Evolutionary conservation across 2,888 invertebrate genomes (phyloP).

Genomic region (Lasioglossum zephyrum): DNA sequence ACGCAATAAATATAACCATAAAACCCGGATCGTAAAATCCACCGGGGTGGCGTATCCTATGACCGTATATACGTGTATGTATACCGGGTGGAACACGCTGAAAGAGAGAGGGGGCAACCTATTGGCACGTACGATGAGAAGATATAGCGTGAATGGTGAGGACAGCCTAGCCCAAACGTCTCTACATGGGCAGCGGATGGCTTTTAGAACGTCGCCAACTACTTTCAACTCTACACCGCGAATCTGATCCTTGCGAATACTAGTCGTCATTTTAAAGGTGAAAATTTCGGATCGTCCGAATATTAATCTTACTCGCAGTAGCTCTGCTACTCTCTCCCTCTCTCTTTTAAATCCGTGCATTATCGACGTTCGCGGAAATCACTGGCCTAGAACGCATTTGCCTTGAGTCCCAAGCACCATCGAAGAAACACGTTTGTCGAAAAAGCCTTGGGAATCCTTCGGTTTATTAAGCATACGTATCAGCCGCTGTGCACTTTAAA

Average conservation of each 20-base stretch:
- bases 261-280: background rate
- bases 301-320: background rate
- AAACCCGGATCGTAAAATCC: slow-evolving; percentile 74
- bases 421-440: slow-evolving; percentile 31
- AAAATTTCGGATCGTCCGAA: background rate
- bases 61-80: slow-evolving; percentile 20
- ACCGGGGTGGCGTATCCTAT: slow-evolving; percentile 47
- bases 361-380: background rate
- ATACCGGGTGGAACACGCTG: background rate
- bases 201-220: slow-evolving; percentile 60
- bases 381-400: background rate
- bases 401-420: background rate
- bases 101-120: slow-evolving; percentile 33
- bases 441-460: background rate
- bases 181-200: slow-evolving; percentile 63
- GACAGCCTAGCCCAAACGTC: slow-evolving; percentile 62
- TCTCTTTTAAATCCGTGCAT: background rate
- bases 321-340: background rate
- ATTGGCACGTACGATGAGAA: slow-evolving; percentile 75
- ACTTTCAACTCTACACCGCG: slow-evolving; percentile 27
- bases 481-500: slow-evolving; percentile 31
- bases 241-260: slow-evolving; percentile 17
- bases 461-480: slow-evolving; percentile 36
- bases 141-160: slow-evolving; percentile 69
- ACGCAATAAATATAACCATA: slow-evolving; percentile 80